These are phyloP conservation scores for Helarctos malayanus DNA, from an alignment of 2,797 vertebrate species.

Conservation along the genomic window DNA sequence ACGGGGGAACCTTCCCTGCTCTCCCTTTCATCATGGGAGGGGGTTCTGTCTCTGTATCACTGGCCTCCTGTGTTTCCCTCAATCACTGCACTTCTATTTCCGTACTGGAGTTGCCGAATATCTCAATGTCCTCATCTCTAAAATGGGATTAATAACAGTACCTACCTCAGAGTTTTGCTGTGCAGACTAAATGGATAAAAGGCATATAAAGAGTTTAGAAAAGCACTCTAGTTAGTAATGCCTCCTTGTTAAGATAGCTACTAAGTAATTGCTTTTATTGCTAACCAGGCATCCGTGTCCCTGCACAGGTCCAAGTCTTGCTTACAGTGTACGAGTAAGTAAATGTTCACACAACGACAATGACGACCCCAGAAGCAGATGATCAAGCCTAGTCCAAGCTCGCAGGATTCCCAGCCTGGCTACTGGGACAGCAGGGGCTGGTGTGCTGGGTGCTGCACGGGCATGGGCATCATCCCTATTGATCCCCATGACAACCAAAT, in stretches of 20 bases:
- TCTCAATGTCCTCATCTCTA: neutral
- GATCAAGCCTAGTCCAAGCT: neutral
- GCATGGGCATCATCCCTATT: neutral
- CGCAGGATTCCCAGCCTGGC: neutral
- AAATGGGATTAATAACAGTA: neutral
- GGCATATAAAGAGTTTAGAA: neutral
- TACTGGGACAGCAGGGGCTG: neutral
- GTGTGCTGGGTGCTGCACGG: neutral
- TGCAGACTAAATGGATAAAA: neutral
- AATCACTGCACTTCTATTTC: neutral
- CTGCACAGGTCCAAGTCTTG: neutral
- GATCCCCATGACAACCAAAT: neutral
- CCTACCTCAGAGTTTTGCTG: neutral
- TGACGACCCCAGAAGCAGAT: neutral
- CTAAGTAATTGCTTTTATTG: neutral
- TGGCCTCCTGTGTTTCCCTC: neutral
- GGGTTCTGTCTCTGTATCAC: neutral
- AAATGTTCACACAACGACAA: accelerated
- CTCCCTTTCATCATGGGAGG: accelerated
- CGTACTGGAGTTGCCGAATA: neutral
- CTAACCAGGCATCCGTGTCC: neutral
- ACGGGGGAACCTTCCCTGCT: accelerated
- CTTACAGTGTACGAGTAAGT: neutral
- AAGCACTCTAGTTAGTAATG: neutral
- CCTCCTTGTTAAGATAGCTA: no score